These are phyloP conservation scores for Pedionomus torquatus DNA, from an alignment of 2,113 vertebrate genomes.

Conservation along the genomic window DNA sequence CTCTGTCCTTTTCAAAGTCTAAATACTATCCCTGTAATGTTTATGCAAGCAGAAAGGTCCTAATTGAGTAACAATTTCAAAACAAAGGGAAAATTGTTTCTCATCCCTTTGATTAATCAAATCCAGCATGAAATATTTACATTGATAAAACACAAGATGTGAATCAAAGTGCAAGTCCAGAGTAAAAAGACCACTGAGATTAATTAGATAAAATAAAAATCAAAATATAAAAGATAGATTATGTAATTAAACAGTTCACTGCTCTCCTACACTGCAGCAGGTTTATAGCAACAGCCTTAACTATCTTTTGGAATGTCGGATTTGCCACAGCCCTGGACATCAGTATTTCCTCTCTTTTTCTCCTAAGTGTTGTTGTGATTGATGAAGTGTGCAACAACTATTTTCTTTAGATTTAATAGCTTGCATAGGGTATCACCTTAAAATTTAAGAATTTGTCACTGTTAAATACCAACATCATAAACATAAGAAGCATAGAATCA, in stretches of 20 bases:
- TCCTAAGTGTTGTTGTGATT: background rate
- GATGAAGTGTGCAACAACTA: background rate
- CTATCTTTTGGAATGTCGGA: background rate
- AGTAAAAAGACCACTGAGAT: background rate
- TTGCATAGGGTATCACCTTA: background rate
- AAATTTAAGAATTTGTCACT: background rate
- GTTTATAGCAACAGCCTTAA: background rate
- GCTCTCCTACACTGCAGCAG: background rate
- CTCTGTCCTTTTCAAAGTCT: background rate
- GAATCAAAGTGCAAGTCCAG: constrained; percentile 15
- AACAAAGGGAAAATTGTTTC: constrained; percentile 1
- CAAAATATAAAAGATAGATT: constrained; percentile 20
- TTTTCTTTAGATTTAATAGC: background rate
- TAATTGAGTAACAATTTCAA: constrained; percentile 7
- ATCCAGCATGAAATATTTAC: constrained; percentile 38
- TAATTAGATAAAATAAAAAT: constrained; percentile 44
- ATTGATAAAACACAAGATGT: constrained; percentile 34
- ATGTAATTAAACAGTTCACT: background rate
- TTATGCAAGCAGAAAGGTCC: background rate
- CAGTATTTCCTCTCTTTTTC: background rate
- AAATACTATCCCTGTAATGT: background rate
- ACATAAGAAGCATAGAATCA: background rate
- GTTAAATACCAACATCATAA: background rate
- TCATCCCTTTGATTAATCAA: constrained; percentile 13
- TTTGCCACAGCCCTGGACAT: background rate